Conservation (phyloP, 2,888 invertebrate species). For the Beris morrisii region DNA sequence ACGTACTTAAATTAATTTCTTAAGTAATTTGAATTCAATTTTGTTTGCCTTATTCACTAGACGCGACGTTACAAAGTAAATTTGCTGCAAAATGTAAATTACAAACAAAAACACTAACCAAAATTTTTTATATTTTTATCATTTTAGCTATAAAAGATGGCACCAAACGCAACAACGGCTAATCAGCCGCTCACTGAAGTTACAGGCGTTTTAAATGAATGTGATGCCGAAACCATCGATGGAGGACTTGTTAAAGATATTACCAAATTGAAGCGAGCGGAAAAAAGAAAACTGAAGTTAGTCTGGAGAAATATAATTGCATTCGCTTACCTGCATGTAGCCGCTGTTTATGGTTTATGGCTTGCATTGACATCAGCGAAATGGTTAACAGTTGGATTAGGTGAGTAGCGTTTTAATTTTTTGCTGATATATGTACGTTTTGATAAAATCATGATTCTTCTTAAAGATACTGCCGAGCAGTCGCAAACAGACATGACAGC, state of each 20-base stretch:
- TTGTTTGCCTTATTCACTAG: no score
- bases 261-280: conserved; percentile 60
- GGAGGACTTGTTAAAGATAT: conserved; percentile 63
- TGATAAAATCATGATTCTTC: no score
- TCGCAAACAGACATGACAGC: no score
- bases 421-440: no score
- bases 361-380: conserved; percentile 74
- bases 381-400: conserved; percentile 69
- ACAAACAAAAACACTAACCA: no score
- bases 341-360: conserved; percentile 75
- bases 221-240: conserved; percentile 67
- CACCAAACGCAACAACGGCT: conserved; percentile 59
- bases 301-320: conserved; percentile 86
- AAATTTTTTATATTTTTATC: conserved; percentile 30
- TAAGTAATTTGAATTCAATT: no score
- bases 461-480: no score
- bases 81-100: no score
- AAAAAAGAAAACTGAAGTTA: conserved; percentile 61
- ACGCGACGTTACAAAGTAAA: no score
- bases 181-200: conserved; percentile 49
- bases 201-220: conserved; percentile 67
- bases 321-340: conserved; percentile 74
- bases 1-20: no score
- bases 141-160: conserved; percentile 55
- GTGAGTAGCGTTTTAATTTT: conserved; percentile 64